Evolutionary conservation across 23 tunicate species (phyloP).

Genomic region (Clavelina lepadiformis): DNA sequence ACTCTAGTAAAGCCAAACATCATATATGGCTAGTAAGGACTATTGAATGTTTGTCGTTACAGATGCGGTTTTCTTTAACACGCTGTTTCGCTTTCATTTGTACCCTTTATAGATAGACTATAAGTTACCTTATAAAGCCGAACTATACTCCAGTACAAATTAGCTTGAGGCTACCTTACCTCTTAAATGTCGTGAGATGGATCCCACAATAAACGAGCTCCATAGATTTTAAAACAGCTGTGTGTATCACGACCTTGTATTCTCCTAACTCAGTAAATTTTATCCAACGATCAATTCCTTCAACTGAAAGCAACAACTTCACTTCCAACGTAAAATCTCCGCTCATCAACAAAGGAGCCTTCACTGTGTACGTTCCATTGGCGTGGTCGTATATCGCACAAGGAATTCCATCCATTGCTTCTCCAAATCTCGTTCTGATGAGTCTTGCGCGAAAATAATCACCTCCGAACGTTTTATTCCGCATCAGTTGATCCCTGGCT

Average conservation of each 20-base stretch:
- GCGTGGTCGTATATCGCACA: constrained; percentile 24
- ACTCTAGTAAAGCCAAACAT: too few species aligned
- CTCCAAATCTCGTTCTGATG: neutral
- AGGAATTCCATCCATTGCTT: constrained; percentile 23
- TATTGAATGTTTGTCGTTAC: too few species aligned
- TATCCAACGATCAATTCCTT: constrained; percentile 17
- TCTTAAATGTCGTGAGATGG: too few species aligned
- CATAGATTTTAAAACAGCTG: neutral
- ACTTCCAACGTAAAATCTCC: constrained; percentile 15
- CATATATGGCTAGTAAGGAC: too few species aligned
- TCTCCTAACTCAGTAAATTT: too few species aligned
- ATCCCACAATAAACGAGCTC: too few species aligned
- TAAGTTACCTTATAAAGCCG: too few species aligned
- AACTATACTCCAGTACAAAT: too few species aligned
- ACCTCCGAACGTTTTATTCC: constrained; percentile 6
- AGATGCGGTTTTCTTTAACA: too few species aligned
- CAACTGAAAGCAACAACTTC: constrained; percentile 23
- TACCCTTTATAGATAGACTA: too few species aligned
- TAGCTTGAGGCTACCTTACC: too few species aligned
- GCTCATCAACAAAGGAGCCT: constrained; percentile 18
- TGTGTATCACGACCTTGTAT: neutral
- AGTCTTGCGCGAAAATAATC: constrained; percentile 17
- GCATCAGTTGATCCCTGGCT: neutral
- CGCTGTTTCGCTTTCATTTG: too few species aligned
- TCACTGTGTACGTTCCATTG: constrained; percentile 30